phyloP scores from a whole-genome alignment of 2,888 invertebrate genomes.

The Leucoma salicis region DNA sequence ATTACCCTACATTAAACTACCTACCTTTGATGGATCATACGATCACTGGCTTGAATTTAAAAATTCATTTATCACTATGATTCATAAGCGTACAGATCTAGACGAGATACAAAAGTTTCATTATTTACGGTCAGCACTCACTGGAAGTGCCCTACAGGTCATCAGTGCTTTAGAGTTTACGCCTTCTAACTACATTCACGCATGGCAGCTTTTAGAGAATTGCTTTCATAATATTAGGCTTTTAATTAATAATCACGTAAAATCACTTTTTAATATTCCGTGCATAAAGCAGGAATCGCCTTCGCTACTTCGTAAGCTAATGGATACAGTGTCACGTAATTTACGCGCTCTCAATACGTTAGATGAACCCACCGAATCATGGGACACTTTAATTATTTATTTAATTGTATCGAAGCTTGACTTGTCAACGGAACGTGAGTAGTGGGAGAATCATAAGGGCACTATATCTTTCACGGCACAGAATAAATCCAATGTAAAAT shows the following conservation, averaged over 20 bases:
- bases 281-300: not conserved
- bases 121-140: not conserved
- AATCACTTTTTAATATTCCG: not conserved
- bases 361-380: slow-evolving; percentile 11
- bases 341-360: slow-evolving; percentile 8
- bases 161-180: not conserved
- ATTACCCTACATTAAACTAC: slow-evolving; percentile 8
- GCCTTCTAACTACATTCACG: not conserved
- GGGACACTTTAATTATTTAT: slow-evolving; percentile 13
- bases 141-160: not conserved
- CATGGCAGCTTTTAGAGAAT: not conserved
- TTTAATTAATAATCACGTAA: not conserved
- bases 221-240: not conserved
- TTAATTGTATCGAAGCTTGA: slow-evolving; percentile 12
- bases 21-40: slow-evolving; percentile 1
- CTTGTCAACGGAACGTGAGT: slow-evolving; percentile 4
- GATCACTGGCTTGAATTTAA: slow-evolving; percentile 14
- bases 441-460: slow-evolving; percentile 12
- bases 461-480: not conserved
- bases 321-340: not conserved
- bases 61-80: slow-evolving; percentile 16
- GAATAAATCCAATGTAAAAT: not conserved
- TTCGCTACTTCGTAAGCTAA: not conserved
- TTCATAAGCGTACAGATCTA: slow-evolving; percentile 16
- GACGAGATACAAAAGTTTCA: slow-evolving; percentile 13